A percentile compares a stretch with the other conserved stretches of the same genome.
phyloP scores from a whole-genome alignment of 2,888 invertebrate species.

The Eulithis testata region DNA sequence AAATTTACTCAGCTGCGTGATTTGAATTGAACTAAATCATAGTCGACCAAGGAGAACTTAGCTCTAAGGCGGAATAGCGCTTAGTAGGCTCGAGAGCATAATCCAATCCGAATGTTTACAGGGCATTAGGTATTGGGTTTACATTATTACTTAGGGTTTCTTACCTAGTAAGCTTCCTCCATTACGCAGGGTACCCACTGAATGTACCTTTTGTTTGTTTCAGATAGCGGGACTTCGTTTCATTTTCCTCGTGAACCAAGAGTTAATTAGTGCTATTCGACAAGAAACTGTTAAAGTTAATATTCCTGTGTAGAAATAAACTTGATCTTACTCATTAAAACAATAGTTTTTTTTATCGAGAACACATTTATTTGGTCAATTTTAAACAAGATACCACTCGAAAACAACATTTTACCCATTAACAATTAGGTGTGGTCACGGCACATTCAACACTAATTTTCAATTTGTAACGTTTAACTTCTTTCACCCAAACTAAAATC shows the following conservation, averaged over 20 bases:
- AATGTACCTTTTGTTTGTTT: conserved; percentile 32
- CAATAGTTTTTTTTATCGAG: conserved; percentile 64
- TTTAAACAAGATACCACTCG: conserved; percentile 77
- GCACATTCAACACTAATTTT: conserved; percentile 46
- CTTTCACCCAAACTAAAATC: conserved; percentile 78
- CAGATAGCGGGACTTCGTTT: conserved; percentile 96
- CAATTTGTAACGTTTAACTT: conserved; percentile 51
- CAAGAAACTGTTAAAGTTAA: conserved; percentile 94
- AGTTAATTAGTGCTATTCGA: conserved; percentile 94
- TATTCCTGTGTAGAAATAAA: conserved; percentile 68
- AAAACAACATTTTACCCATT: conserved; percentile 67
- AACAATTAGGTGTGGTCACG: conserved; percentile 56
- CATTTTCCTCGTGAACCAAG: conserved; percentile 96
- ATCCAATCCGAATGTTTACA: too few relatives aligned
- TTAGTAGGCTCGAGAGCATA: too few relatives aligned
- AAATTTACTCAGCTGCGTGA: too few relatives aligned
- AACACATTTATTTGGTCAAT: conserved; percentile 85
- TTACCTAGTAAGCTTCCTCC: too few relatives aligned
- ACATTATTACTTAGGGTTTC: too few relatives aligned
- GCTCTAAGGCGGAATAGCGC: too few relatives aligned
- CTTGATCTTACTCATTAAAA: conserved; percentile 50
- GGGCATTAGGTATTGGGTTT: too few relatives aligned
- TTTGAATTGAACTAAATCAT: too few relatives aligned
- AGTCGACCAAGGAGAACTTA: too few relatives aligned
- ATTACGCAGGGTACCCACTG: background rate